A percentile compares a stretch with the other conserved stretches of the same genome.
phyloP scores from a whole-genome alignment of 2,888 invertebrate genomes.

The Nebria brevicollis region DNA sequence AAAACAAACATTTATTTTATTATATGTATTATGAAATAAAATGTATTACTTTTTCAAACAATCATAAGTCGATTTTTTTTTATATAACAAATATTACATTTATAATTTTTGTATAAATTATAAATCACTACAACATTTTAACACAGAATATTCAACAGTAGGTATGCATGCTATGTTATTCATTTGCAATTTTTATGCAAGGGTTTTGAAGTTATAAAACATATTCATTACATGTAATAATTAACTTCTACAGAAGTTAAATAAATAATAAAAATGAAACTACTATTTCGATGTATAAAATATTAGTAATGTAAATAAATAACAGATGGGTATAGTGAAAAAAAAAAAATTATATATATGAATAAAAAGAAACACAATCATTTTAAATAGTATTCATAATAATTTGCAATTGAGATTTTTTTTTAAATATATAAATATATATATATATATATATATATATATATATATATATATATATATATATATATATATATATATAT shows the following conservation, averaged over 20 bases:
- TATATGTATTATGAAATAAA: slow-evolving; percentile 35
- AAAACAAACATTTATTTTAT: slow-evolving; percentile 33
- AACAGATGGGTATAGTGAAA: background rate
- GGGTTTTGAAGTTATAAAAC: slow-evolving; percentile 51
- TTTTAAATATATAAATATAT: slow-evolving; percentile 31
- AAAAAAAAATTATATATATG: background rate
- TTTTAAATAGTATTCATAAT: background rate
- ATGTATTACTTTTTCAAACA: slow-evolving; percentile 36
- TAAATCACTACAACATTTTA: slow-evolving; percentile 45
- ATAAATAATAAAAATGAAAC: background rate
- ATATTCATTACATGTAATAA: too few relatives aligned
- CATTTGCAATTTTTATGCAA: slow-evolving; percentile 58
- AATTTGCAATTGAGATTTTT: slow-evolving; percentile 4
- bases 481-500: slow-evolving; percentile 31
- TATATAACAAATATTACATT: slow-evolving; percentile 42
- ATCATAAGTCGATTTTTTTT: slow-evolving; percentile 41
- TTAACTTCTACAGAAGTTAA: background rate
- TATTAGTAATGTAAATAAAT: slow-evolving; percentile 11
- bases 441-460: slow-evolving; percentile 15
- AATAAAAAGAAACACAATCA: slow-evolving; percentile 5
- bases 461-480: slow-evolving; percentile 16
- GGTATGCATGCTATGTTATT: slow-evolving; percentile 56
- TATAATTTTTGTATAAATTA: slow-evolving; percentile 46
- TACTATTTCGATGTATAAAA: slow-evolving; percentile 16
- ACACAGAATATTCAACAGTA: slow-evolving; percentile 55